Base-by-base conservation (phyloP, 2,888 invertebrate species). In the Galeopsomyia nigrocyanea region DNA sequence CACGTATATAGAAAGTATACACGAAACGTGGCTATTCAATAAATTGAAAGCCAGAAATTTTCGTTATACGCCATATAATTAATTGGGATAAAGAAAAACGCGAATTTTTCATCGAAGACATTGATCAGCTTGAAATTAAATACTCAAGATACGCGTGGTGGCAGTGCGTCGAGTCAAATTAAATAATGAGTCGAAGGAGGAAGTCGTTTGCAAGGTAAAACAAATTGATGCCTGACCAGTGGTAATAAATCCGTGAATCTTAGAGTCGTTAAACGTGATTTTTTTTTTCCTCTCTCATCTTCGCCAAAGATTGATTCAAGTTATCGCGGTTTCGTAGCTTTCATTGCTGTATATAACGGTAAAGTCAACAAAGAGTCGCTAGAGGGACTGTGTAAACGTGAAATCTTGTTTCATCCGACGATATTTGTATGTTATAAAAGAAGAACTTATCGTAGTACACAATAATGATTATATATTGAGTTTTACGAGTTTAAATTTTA, bases 41-140 rank as follows among this genome's bases (percentile, higher is more conserved):
- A 39, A 39, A 39, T 39, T 39, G 7, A 13, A 13, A 39, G 39
- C 10, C 39, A 39, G 7, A 39, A 39, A 39, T 39, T 39, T 39
- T 39, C 39, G 13, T n/a, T 3, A 39, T 39, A 39, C 13, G 7
- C 7, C 39, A 14, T 3, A 19, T 68, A 53, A 60, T 58, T 51
- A 46, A 68, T 68, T 60, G 22, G 39, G 13, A 16, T 53, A n/a
- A 68, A 68, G 46, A 53, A n/a, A 60, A 68, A 68, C 46, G 39
- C 7, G 56, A 14, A 17, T 50, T 50, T 62, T 62, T 50, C 13
- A 39, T 7, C 56, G 3, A 13, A 7, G 49, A n/a, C 7, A 2
- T 3, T n/a, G 56, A 62, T 63, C 57, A 19, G n/a, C 46, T 46
- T 47, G 58, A 64, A 63, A 64, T 51, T 14, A 58, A 46, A 57